Percentiles rank a stretch among this genome's conserved stretches.
Conservation (phyloP, 2,888 invertebrate species). For the Agriopis marginaria region DNA sequence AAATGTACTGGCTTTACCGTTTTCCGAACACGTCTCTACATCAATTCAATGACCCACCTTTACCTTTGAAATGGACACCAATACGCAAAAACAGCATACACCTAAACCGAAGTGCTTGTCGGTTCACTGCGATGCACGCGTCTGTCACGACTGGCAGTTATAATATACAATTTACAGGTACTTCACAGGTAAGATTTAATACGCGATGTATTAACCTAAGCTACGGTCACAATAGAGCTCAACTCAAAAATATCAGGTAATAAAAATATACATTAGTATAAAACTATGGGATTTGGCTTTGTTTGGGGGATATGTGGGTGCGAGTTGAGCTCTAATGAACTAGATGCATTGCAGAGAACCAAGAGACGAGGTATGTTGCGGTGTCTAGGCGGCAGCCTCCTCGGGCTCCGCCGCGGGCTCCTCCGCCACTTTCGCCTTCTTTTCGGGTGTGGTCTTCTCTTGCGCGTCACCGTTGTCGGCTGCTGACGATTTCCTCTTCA, state of each 20-base stretch:
- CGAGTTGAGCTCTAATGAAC: conserved; percentile 81
- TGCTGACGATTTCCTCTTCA: conserved; percentile 90
- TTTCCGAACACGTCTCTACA: conserved; percentile 67
- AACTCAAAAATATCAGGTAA: conserved; percentile 70
- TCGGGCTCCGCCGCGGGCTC: conserved; percentile 84
- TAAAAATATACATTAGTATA: conserved; percentile 55
- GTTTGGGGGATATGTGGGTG: conserved; percentile 70
- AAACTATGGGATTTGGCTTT: conserved; percentile 70
- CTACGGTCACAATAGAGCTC: conserved; percentile 79
- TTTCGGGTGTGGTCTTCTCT: conserved; percentile 89
- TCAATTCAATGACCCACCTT: conserved; percentile 76
- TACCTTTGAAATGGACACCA: conserved; percentile 74
- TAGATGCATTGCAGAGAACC: conserved; percentile 85
- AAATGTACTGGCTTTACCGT: conserved; percentile 75
- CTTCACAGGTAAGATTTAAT: conserved; percentile 83
- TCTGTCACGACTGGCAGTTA: conserved; percentile 68
- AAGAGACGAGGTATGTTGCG: conserved; percentile 56
- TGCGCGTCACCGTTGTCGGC: conserved; percentile 83
- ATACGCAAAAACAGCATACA: conserved; percentile 80
- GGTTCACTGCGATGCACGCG: conserved; percentile 83
- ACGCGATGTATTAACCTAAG: conserved; percentile 79
- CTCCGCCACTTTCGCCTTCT: conserved; percentile 90
- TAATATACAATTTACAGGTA: conserved; percentile 85
- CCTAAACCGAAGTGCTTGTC: conserved; percentile 68
- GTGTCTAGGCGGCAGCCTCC: conserved; percentile 86